These are phyloP conservation scores for Drosophila tripunctata DNA, from an alignment of 2,888 invertebrate species.

Conservation along the genomic window DNA sequence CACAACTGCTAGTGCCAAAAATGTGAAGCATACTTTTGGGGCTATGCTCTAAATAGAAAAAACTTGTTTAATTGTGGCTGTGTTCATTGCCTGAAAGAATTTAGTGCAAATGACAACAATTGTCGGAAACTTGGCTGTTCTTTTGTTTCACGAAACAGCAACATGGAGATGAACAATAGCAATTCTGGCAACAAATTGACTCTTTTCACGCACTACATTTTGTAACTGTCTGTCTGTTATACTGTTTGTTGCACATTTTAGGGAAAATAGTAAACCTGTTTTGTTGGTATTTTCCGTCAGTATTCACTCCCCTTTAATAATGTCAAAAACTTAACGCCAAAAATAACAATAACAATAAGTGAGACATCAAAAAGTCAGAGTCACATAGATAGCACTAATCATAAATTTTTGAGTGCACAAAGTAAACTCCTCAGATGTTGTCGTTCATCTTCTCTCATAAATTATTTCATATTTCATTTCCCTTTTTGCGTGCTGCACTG, in stretches of 20 bases:
- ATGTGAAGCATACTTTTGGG: conserved; percentile 52
- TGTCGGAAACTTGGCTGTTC: conserved; percentile 66
- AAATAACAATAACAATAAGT: conserved; percentile 56
- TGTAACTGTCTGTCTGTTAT: conserved; percentile 22
- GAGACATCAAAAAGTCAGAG: conserved; percentile 38
- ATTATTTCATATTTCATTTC: conserved; percentile 77
- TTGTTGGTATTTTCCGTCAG: conserved; percentile 20
- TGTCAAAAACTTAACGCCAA: conserved; percentile 28
- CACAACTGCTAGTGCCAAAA: neutral
- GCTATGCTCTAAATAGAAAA: neutral
- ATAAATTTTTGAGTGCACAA: conserved; percentile 35
- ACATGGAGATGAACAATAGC: conserved; percentile 19
- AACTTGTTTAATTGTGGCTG: neutral
- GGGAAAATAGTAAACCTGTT: neutral
- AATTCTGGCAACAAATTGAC: conserved; percentile 49
- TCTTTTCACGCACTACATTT: conserved; percentile 64
- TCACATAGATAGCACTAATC: conserved; percentile 28
- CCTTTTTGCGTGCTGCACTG: conserved; percentile 49
- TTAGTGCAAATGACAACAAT: conserved; percentile 51
- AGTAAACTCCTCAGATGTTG: conserved; percentile 14
- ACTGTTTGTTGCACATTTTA: conserved; percentile 16
- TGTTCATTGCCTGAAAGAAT: conserved; percentile 19
- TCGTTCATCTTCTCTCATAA: conserved; percentile 49
- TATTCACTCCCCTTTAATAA: conserved; percentile 31
- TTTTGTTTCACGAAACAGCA: conserved; percentile 12